phyloP scores from a whole-genome alignment of 2,797 vertebrate species.

The Pseudopleuronectes americanus region DNA sequence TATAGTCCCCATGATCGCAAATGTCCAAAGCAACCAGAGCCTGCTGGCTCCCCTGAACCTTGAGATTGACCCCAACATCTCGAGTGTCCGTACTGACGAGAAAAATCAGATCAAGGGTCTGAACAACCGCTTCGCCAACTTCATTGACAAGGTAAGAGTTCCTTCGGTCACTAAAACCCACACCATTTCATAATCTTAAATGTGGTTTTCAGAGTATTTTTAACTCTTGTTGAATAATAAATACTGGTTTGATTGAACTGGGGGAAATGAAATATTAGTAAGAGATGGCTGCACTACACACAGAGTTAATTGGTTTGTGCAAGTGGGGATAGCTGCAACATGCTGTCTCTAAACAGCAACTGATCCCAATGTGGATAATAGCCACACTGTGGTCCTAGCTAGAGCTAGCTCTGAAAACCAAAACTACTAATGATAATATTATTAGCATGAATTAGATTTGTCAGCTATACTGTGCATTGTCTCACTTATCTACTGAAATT shows the following conservation, averaged over 20 bases:
- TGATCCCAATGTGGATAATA: conserved; percentile 22
- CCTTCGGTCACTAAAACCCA: neutral
- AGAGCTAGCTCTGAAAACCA: neutral
- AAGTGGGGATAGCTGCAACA: conserved; percentile 9
- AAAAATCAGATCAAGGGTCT: conserved; percentile 91
- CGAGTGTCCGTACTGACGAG: conserved; percentile 87
- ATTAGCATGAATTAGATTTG: neutral
- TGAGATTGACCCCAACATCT: conserved; percentile 90
- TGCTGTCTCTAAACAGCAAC: conserved; percentile 11
- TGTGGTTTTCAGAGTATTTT: neutral
- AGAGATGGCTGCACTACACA: neutral
- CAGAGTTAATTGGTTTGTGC: neutral
- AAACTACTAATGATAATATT: neutral
- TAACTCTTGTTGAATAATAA: neutral
- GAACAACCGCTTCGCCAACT: conserved; percentile 92
- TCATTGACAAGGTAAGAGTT: conserved; percentile 92
- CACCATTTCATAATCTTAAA: neutral
- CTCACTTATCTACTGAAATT: neutral
- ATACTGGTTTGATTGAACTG: neutral
- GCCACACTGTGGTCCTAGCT: neutral
- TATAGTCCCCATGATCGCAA: conserved; percentile 70
- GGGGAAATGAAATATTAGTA: neutral
- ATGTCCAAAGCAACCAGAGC: conserved; percentile 87
- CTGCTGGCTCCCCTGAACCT: conserved; percentile 87
- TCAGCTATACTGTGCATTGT: neutral